phyloP scores from a whole-genome alignment of 2,113 vertebrate species.

The Syrmaticus mikado region DNA sequence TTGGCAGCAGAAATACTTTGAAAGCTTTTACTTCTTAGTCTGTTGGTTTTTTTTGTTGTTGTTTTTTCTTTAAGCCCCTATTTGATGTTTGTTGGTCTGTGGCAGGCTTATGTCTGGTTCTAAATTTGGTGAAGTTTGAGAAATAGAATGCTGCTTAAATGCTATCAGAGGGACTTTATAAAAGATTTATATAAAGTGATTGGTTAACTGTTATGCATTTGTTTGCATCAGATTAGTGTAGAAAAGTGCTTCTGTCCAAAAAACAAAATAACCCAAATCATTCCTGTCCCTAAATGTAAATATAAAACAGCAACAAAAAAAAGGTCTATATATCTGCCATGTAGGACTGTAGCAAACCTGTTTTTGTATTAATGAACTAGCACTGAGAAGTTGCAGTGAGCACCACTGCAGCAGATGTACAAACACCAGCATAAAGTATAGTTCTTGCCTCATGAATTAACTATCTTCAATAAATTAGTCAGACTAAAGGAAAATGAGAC shows the following conservation, averaged over 20 bases:
- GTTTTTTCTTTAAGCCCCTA: background rate
- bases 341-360: background rate
- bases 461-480: background rate
- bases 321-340: background rate
- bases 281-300: background rate
- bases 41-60: background rate
- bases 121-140: background rate
- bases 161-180: background rate
- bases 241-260: background rate
- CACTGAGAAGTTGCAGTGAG: background rate
- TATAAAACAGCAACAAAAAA: background rate
- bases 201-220: background rate
- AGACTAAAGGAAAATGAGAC: background rate
- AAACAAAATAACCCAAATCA: background rate
- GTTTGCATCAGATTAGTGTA: background rate
- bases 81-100: background rate
- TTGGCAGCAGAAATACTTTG: background rate
- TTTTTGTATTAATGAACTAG: background rate
- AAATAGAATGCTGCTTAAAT: background rate
- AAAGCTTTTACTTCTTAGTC: background rate
- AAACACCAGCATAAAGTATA: background rate
- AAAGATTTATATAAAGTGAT: background rate
- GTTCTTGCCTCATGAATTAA: background rate
- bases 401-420: fast-evolving
- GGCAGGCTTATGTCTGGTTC: background rate